phyloP scores from a whole-genome alignment of 2,797 vertebrate species.

The Lagodon rhomboides region DNA sequence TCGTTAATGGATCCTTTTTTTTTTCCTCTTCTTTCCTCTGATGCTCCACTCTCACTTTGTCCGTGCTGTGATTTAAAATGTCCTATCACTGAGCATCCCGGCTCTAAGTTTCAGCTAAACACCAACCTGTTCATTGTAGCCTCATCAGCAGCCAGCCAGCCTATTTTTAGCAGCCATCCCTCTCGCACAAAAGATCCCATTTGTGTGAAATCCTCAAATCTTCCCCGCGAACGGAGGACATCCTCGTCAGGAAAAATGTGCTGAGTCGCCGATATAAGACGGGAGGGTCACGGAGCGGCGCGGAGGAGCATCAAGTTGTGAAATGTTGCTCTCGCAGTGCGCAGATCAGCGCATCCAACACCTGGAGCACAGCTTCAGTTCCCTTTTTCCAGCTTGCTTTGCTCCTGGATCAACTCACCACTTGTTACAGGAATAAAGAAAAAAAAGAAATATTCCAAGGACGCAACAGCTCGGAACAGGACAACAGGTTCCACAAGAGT shows the following conservation, averaged over 20 bases:
- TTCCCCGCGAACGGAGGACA: constrained; percentile 34
- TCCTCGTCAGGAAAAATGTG: constrained; percentile 57
- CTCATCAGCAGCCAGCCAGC: constrained; percentile 52
- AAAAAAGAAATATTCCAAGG: constrained; percentile 37
- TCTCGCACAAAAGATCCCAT: constrained; percentile 26
- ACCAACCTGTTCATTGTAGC: constrained; percentile 77
- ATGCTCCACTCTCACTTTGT: constrained; percentile 43
- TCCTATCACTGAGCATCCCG: constrained; percentile 56
- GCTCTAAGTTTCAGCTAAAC: constrained; percentile 75
- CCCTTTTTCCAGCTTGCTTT: neutral
- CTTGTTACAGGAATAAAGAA: constrained; percentile 8
- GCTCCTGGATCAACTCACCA: constrained; percentile 43
- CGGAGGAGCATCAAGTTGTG: constrained; percentile 43
- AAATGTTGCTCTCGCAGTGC: constrained; percentile 39
- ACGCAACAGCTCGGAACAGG: constrained; percentile 17
- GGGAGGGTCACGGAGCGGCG: constrained; percentile 53
- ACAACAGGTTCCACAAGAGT: constrained; percentile 55
- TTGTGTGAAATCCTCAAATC: constrained; percentile 56
- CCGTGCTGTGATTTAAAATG: constrained; percentile 53
- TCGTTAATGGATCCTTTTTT: constrained; percentile 3
- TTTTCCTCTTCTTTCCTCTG: neutral
- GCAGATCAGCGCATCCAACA: constrained; percentile 27
- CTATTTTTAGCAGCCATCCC: constrained; percentile 62
- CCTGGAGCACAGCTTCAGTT: constrained; percentile 3
- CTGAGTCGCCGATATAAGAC: constrained; percentile 64